phyloP scores from a whole-genome alignment of 2,888 invertebrate species.

The Oscheius sp. region DNA sequence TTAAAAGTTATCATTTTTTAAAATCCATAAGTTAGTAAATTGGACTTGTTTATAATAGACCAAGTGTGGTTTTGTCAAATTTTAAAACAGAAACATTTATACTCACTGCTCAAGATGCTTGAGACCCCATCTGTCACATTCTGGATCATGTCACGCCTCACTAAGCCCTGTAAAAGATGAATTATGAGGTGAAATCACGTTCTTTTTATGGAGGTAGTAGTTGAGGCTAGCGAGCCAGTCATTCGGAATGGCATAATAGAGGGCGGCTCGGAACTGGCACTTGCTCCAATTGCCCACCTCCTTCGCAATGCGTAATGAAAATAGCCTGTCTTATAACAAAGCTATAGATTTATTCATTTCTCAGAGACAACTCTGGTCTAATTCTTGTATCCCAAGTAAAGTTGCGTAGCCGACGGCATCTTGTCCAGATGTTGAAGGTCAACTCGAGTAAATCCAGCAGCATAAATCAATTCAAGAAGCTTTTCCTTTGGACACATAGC shows the following conservation, averaged over 20 bases:
- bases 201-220: slow-evolving; percentile 14
- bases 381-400: slow-evolving; percentile 3
- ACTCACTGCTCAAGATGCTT: slow-evolving; percentile 51
- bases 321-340: no score
- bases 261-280: slow-evolving; percentile 24
- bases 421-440: background rate
- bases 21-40: no score
- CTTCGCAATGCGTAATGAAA: no score
- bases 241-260: slow-evolving; percentile 27
- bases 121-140: slow-evolving; percentile 62
- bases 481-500: slow-evolving; percentile 1
- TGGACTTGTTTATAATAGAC: no score
- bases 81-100: background rate
- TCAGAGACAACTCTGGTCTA: no score
- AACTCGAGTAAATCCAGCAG: background rate
- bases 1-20: background rate
- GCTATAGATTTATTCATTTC: background rate
- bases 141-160: slow-evolving; percentile 49
- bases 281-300: slow-evolving; percentile 19
- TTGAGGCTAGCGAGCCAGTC: slow-evolving; percentile 15
- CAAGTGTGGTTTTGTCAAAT: no score
- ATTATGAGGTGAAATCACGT: slow-evolving; percentile 1
- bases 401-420: background rate
- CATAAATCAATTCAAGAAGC: background rate
- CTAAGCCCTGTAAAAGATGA: background rate